A percentile compares a stretch with the other conserved stretches of the same genome.
phyloP scores from a whole-genome alignment of 2,113 vertebrate genomes.

The Talpa occidentalis region DNA sequence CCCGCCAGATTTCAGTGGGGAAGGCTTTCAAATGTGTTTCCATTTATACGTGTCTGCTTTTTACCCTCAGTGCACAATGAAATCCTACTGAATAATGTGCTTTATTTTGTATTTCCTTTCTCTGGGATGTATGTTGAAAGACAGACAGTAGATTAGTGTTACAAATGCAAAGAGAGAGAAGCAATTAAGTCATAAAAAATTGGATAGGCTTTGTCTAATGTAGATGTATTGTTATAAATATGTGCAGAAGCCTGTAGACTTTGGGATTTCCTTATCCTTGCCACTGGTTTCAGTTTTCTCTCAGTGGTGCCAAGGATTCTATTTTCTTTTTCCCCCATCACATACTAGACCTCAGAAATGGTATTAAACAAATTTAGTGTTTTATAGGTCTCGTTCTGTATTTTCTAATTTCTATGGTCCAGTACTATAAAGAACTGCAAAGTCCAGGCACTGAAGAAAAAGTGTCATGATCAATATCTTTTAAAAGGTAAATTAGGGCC shows the following conservation, averaged over 20 bases:
- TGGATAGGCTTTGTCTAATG: slow-evolving; percentile 32
- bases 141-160: slow-evolving; percentile 64
- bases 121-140: slow-evolving; percentile 59
- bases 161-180: slow-evolving; percentile 61
- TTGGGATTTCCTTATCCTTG: neutral
- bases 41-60: slow-evolving; percentile 70
- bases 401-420: neutral
- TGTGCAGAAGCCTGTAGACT: neutral
- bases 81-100: slow-evolving; percentile 69
- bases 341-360: neutral
- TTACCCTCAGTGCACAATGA: slow-evolving; percentile 53
- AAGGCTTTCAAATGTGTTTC: slow-evolving; percentile 74
- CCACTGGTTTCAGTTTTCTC: neutral
- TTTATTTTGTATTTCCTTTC: slow-evolving; percentile 72
- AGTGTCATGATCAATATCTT: neutral
- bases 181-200: slow-evolving; percentile 75
- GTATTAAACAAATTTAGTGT: neutral
- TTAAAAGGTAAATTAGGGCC: neutral
- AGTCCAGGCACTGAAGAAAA: neutral
- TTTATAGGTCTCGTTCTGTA: neutral
- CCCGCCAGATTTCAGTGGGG: slow-evolving; percentile 68
- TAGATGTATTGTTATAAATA: slow-evolving; percentile 56
- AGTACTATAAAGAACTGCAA: neutral
- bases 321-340: neutral
- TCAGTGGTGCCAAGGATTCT: neutral